phyloP scores from a whole-genome alignment of 1,140 invertebrate genomes.

The Euwallacea fornicatus region DNA sequence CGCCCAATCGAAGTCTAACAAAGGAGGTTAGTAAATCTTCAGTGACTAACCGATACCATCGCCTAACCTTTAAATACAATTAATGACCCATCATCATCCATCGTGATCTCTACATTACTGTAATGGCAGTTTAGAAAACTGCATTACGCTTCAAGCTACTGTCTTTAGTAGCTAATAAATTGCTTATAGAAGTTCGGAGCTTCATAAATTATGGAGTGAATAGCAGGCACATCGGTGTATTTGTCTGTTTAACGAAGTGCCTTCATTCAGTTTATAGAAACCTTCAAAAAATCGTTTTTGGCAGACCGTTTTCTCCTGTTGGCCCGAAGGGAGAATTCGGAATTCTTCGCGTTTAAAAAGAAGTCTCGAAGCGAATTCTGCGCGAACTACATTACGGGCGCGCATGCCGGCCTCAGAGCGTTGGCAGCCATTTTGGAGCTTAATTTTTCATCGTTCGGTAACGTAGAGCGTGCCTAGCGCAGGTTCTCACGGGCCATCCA shows the following conservation, averaged over 20 bases:
- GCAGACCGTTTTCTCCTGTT: neutral
- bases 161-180: conserved; percentile 32
- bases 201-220: conserved; percentile 29
- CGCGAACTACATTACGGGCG: neutral
- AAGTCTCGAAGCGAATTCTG: neutral
- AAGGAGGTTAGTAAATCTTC: too few species aligned
- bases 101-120: too few species aligned
- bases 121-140: conserved; percentile 29
- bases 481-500: too few species aligned
- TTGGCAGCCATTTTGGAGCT: too few species aligned
- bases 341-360: neutral
- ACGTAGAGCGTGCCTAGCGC: too few species aligned
- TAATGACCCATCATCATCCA: too few species aligned
- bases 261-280: neutral
- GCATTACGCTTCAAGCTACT: conserved; percentile 34
- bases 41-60: too few species aligned
- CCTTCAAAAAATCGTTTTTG: neutral
- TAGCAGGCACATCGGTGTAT: neutral
- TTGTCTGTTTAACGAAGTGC: neutral
- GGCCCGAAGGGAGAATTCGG: neutral
- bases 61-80: too few species aligned
- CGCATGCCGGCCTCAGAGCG: too few species aligned
- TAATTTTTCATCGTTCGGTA: too few species aligned
- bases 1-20: too few species aligned
- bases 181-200: conserved; percentile 10